Evolutionary conservation across 2,888 invertebrate species (phyloP).

Genomic region (Cactoblastis cactorum): DNA sequence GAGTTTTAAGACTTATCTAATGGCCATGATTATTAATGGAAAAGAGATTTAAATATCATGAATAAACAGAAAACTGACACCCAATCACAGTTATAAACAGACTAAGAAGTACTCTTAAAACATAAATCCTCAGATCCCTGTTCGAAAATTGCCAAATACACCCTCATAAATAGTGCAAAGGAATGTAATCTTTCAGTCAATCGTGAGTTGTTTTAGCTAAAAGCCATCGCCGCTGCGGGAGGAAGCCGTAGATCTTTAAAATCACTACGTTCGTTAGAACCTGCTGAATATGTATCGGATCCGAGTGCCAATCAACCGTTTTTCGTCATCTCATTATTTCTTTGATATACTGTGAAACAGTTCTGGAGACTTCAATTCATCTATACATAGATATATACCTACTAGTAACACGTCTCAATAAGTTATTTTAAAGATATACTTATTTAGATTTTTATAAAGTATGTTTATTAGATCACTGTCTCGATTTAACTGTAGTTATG

Average conservation of each 20-base stretch:
- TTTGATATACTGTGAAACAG: neutral
- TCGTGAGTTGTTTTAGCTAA: conserved; percentile 2
- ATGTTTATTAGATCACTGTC: no score
- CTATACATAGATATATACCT: no score
- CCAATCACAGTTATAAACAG: no score
- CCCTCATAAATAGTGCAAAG: neutral
- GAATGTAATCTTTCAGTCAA: conserved; percentile 2
- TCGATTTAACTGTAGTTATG: no score
- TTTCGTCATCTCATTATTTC: conserved; percentile 1
- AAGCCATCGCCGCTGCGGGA: conserved; percentile 1
- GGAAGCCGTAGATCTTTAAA: conserved; percentile 13
- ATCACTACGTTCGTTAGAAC: conserved; percentile 14
- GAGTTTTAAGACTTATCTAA: neutral
- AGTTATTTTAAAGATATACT: no score
- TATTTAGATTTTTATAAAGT: no score
- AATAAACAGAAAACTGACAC: no score
- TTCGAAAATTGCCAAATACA: neutral
- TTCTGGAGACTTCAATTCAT: neutral
- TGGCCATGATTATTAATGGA: neutral
- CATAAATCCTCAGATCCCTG: neutral
- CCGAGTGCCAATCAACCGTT: neutral
- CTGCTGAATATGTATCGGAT: conserved; percentile 12
- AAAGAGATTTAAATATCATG: no score
- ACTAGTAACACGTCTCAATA: no score
- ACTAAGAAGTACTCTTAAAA: no score